These are phyloP conservation scores for Pseudomyrmex concolor DNA, from an alignment of 1,140 invertebrate genomes.

Conservation along the genomic window DNA sequence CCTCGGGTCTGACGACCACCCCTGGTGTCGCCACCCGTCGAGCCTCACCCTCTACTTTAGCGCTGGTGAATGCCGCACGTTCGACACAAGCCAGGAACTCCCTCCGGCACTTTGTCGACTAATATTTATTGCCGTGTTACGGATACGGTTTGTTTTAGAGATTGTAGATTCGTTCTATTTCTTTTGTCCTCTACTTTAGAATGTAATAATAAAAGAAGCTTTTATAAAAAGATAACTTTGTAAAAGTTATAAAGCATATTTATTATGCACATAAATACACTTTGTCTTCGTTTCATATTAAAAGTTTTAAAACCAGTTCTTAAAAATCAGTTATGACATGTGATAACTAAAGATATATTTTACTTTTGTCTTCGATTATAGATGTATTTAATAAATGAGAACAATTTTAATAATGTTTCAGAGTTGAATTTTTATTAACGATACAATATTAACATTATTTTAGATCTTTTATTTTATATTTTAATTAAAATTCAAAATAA, in stretches of 20 bases:
- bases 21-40: conserved; percentile 60
- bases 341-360: background rate
- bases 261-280: no score
- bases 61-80: conserved; percentile 10
- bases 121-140: conserved; percentile 52
- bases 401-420: background rate
- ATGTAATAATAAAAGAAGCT: background rate
- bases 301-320: background rate
- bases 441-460: background rate
- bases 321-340: background rate
- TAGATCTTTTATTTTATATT: background rate
- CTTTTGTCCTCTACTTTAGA: conserved; percentile 7
- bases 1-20: conserved; percentile 53
- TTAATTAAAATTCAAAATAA: background rate
- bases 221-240: conserved; percentile 19
- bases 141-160: conserved; percentile 52
- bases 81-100: conserved; percentile 43
- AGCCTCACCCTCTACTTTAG: conserved; percentile 38
- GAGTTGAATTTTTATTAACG: background rate
- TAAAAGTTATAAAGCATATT: conserved; percentile 1
- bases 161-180: conserved; percentile 28
- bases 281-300: background rate
- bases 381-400: conserved; percentile 5
- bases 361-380: background rate
- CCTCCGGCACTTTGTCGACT: conserved; percentile 50